phyloP scores from a whole-genome alignment of 2,797 vertebrate species.

The Phoxinus dragarum region DNA sequence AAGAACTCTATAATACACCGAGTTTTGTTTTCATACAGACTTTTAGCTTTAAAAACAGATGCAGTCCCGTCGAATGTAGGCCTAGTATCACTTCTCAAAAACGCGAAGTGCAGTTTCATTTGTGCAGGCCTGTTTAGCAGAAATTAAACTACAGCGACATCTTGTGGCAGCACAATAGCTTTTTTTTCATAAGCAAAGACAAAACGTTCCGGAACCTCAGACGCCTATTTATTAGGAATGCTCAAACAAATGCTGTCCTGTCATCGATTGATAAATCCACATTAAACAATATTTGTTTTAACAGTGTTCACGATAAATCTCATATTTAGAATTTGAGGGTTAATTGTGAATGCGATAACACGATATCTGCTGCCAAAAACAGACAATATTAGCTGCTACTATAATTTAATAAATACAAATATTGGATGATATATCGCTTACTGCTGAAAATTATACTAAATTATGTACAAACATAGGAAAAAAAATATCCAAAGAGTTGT shows the following conservation, averaged over 20 bases:
- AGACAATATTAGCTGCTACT: neutral
- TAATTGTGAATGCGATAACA: neutral
- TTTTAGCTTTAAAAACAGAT: neutral
- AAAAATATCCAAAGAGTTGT: neutral
- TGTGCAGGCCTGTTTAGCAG: neutral
- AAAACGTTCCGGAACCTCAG: neutral
- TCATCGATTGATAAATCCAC: neutral
- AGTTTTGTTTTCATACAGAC: neutral
- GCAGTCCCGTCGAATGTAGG: neutral
- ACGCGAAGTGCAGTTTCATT: neutral
- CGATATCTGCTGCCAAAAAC: neutral
- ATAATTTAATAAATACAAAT: neutral
- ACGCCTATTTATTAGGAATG: neutral
- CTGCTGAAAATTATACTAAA: neutral
- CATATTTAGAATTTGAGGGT: neutral
- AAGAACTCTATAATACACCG: neutral
- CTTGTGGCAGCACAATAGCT: neutral
- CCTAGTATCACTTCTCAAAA: neutral
- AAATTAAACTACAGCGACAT: neutral
- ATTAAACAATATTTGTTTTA: neutral
- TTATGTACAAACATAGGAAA: slow-evolving; percentile 1
- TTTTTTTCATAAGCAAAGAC: neutral
- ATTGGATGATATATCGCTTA: neutral
- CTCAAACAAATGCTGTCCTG: neutral
- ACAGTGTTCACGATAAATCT: neutral